Conservation (phyloP, 2,888 invertebrate genomes). For the Tenthredo livida region DNA sequence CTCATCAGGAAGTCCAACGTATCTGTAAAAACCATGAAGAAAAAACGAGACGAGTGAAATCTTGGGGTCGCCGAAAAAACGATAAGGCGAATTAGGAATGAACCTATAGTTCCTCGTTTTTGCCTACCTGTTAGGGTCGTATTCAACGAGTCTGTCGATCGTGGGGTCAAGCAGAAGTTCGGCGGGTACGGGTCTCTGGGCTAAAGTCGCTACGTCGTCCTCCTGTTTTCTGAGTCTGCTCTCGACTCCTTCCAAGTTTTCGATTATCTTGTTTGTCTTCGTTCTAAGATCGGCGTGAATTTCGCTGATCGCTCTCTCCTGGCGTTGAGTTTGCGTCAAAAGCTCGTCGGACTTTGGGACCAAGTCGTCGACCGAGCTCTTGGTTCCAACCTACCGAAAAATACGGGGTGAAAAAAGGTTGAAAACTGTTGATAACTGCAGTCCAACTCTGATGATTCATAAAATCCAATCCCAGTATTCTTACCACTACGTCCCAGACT, state of each 20-base stretch:
- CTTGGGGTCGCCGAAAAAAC: not conserved
- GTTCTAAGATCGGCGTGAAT: constrained; percentile 90
- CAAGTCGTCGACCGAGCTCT: constrained; percentile 91
- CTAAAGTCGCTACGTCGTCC: constrained; percentile 89
- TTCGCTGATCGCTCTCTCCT: constrained; percentile 92
- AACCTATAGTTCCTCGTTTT: not conserved
- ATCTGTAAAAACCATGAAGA: constrained; percentile 61
- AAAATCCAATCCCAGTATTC: constrained; percentile 52
- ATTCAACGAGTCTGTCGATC: constrained; percentile 89
- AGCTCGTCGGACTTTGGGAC: constrained; percentile 93
- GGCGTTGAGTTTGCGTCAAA: constrained; percentile 91
- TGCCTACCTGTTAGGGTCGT: constrained; percentile 85
- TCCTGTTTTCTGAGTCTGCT: constrained; percentile 91
- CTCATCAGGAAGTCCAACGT: constrained; percentile 70
- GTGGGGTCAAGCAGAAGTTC: constrained; percentile 88
- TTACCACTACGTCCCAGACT: constrained; percentile 91
- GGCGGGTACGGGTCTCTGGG: constrained; percentile 87
- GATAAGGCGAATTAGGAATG: too few species aligned
- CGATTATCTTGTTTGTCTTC: constrained; percentile 92
- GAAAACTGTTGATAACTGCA: not conserved
- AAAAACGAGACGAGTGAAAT: not conserved
- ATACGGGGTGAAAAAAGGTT: not conserved
- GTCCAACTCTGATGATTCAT: not conserved
- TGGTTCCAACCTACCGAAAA: constrained; percentile 83
- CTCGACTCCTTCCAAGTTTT: constrained; percentile 92